Conservation (phyloP, 2,888 invertebrate species). For the Pyrgus malvae region DNA sequence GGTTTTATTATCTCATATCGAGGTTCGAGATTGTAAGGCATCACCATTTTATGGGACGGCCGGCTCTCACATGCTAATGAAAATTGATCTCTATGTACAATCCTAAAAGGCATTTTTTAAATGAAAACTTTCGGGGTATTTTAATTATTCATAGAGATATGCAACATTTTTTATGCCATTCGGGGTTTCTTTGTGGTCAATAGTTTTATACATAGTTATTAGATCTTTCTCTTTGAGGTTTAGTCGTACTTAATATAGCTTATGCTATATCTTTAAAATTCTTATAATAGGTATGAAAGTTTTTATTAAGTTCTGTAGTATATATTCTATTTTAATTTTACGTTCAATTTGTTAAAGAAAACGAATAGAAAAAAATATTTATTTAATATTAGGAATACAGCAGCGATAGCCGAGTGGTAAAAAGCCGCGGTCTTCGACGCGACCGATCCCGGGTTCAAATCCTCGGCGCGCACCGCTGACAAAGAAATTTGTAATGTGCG, state of each 20-base stretch:
- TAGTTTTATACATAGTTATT: constrained; percentile 36
- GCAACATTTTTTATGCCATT: constrained; percentile 57
- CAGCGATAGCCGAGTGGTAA: too few relatives aligned
- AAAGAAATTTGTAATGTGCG: too few relatives aligned
- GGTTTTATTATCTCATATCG: constrained; percentile 73
- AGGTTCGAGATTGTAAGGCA: constrained; percentile 64
- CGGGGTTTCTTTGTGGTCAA: constrained; percentile 65
- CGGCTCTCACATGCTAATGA: constrained; percentile 28
- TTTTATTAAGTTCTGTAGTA: too few relatives aligned
- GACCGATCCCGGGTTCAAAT: too few relatives aligned
- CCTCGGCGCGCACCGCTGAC: too few relatives aligned
- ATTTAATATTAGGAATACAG: too few relatives aligned
- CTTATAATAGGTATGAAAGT: too few relatives aligned
- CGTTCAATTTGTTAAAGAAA: too few relatives aligned
- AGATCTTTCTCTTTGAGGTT: background rate
- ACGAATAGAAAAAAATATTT: too few relatives aligned
- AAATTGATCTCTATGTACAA: background rate
- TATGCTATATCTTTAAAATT: too few relatives aligned
- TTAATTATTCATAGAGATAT: constrained; percentile 63
- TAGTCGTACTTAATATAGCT: background rate
- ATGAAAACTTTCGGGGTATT: constrained; percentile 37
- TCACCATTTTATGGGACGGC: constrained; percentile 40
- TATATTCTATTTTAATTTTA: too few relatives aligned
- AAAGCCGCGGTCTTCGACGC: too few relatives aligned
- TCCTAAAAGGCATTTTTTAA: background rate